Base-by-base conservation (phyloP, 2,797 vertebrate species). In the Siniperca undulata region DNA sequence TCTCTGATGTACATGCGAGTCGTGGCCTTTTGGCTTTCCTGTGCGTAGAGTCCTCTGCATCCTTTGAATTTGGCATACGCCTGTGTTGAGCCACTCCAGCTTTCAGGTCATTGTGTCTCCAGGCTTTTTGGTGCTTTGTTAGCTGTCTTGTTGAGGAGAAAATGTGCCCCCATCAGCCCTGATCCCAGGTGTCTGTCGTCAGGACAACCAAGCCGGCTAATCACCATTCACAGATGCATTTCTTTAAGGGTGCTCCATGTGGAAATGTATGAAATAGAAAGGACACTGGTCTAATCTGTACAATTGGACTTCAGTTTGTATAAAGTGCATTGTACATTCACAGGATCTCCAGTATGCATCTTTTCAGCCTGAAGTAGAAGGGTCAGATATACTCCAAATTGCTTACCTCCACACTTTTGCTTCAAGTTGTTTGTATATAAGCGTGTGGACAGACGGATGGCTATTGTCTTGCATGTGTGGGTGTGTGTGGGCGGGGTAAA, bases 101-200 rank as follows among this genome's bases (percentile, higher is more conserved):
- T 53, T 48, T 70, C 65, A 55, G 82, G 55, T 82, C 86, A 84
- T 91, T 88, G 82, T 89, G 70, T 75, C 44, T 74, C 19, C 1
- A 40, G 76, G 52, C 36, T 56, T 86, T 76, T 62, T 53, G 64
- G 3, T 13, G 70, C 86, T 93, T 92, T 90, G 91, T 85, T 84
- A 40, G 56, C 30, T 1, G n/a, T 68, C 83, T 83, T 80, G 84
- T 90, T 89, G 85, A 84, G 74, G 74, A 84, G 81, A 72, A 87
- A 88, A 82, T 56, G n/a, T 69, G 55, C 22, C 70, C 71, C 74
- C 69, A 70, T 84, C 79, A 69, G 27, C 59, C 68, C 69, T 81
- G 72, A 71, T 88, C 80, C 61, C 87, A 89, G 69, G 83, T 89
- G 87, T 91, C 89, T 85, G 89, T 93, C 34, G 88, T 83, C 90